Percentiles rank a stretch among this genome's conserved stretches.
These are phyloP conservation scores for Drosophila stalkeri DNA, from an alignment of 2,888 invertebrate genomes.

Conservation along the genomic window DNA sequence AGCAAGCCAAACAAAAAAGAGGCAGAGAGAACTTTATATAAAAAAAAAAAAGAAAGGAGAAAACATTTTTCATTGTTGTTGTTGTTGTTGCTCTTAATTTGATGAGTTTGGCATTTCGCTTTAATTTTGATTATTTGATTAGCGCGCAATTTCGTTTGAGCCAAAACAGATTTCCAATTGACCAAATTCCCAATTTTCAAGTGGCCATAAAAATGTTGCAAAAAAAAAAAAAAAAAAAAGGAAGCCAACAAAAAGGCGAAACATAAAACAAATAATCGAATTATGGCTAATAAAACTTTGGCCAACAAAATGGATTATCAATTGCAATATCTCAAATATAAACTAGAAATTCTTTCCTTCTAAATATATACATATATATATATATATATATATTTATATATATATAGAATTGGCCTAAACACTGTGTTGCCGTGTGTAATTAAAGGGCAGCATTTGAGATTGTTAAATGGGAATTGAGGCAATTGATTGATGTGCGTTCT, in stretches of 20 bases:
- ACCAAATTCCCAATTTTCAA: conserved; percentile 23
- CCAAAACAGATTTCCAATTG: conserved; percentile 47
- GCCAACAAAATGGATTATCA: conserved; percentile 12
- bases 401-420: not conserved
- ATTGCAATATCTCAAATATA: not conserved
- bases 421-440: conserved; percentile 28
- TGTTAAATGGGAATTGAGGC: conserved; percentile 38
- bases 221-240: not conserved
- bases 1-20: not conserved
- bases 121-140: conserved; percentile 51
- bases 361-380: not conserved
- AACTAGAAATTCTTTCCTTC: not conserved
- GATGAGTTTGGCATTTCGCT: conserved; percentile 18
- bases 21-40: not conserved
- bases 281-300: conserved; percentile 27
- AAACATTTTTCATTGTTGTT: not conserved
- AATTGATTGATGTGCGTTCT: conserved; percentile 54
- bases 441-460: conserved; percentile 32
- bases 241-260: conserved; percentile 2
- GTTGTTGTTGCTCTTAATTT: not conserved
- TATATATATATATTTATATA: too few relatives aligned
- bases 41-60: not conserved
- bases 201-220: conserved; percentile 29
- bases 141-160: conserved; percentile 41
- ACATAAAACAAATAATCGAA: conserved; percentile 18